These are phyloP conservation scores for Lamellibrachia luymesi DNA, from an alignment of 1,140 invertebrate species.

Conservation along the genomic window DNA sequence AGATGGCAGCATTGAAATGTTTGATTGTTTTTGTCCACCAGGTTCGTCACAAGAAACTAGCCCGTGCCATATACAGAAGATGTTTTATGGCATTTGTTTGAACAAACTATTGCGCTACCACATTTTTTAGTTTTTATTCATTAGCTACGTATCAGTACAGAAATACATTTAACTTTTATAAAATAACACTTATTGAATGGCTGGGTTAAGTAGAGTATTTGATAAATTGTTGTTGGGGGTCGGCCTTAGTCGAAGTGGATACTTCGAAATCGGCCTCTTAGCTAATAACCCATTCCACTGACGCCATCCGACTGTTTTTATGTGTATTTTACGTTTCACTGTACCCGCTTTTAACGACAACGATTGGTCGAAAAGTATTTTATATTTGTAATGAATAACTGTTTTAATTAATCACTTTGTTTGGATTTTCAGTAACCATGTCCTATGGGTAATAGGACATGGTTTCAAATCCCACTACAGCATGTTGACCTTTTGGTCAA, in stretches of 20 bases:
- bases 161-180: not conserved
- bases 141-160: not conserved
- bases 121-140: not conserved
- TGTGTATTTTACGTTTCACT: not conserved
- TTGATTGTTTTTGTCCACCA: not conserved
- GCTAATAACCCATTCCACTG: not conserved
- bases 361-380: not conserved
- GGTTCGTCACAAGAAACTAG: too few species aligned
- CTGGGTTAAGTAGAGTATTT: not conserved
- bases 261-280: not conserved
- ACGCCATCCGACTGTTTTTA: not conserved
- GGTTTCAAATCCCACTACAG: too few species aligned
- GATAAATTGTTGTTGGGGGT: not conserved
- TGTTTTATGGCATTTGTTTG: not conserved
- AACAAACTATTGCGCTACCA: not conserved
- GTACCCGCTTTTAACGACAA: not conserved
- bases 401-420: not conserved
- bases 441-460: too few species aligned
- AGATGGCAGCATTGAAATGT: not conserved
- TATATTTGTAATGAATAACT: not conserved
- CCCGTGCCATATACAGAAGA: too few species aligned
- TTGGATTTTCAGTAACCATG: not conserved
- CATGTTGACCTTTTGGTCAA: too few species aligned
- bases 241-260: not conserved
- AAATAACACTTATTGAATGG: not conserved